A percentile compares a stretch with the other conserved stretches of the same genome.
These are phyloP conservation scores for Aurelia aurita complex sp. Pacific DNA, from an alignment of 30 jellyfish, hydroid and myxozoan species.

Conservation along the genomic window DNA sequence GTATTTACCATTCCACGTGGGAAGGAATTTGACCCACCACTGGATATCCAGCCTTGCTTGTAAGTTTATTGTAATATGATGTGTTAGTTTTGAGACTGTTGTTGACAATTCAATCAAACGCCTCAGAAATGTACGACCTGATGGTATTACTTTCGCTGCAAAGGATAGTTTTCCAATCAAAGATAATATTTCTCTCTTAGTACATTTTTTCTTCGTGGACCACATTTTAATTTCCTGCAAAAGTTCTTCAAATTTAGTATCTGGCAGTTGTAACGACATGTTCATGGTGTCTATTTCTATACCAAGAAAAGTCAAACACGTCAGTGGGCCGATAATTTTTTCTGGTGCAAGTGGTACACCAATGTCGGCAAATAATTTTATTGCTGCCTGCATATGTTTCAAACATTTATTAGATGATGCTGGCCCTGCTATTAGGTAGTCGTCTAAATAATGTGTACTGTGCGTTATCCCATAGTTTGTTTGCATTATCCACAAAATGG, in stretches of 20 bases:
- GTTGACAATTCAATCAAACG: background rate
- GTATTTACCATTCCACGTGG: no score
- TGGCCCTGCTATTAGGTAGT: background rate
- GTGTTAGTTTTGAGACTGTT: no score
- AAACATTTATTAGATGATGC: background rate
- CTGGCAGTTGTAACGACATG: no score
- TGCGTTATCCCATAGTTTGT: background rate
- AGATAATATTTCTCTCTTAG: no score
- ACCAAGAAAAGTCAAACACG: background rate
- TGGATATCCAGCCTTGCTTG: no score
- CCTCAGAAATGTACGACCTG: background rate
- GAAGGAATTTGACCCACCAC: no score
- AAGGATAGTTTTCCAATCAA: no score
- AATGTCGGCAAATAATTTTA: background rate
- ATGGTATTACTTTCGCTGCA: background rate
- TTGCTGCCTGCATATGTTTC: background rate
- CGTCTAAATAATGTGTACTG: background rate
- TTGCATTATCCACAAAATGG: background rate
- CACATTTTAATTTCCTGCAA: no score
- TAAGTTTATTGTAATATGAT: no score
- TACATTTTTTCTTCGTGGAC: no score
- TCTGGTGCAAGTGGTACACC: background rate
- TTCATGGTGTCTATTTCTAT: no score
- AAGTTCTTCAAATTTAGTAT: no score
- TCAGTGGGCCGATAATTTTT: background rate